These are phyloP conservation scores for Phlogophora meticulosa DNA, from an alignment of 2,888 invertebrate genomes.

Conservation along the genomic window DNA sequence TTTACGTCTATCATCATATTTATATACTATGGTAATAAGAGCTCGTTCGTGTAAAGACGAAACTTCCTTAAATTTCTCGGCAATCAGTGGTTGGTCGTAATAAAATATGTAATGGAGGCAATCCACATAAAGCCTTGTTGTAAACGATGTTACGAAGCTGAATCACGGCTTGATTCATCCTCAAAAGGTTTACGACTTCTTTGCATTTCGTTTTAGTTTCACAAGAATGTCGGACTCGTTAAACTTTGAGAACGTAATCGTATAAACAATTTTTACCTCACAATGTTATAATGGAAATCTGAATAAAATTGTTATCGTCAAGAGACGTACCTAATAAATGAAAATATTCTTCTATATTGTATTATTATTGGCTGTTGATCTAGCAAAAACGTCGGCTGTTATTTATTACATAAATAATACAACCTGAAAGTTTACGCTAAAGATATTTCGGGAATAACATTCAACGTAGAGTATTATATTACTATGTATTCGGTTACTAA, in stretches of 20 bases:
- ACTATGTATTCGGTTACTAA: slow-evolving; percentile 21
- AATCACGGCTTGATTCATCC: slow-evolving; percentile 63
- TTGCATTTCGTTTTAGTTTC: slow-evolving; percentile 44
- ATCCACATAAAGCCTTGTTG: slow-evolving; percentile 58
- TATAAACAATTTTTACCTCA: slow-evolving; percentile 14
- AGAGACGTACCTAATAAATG: neutral
- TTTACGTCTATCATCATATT: slow-evolving; percentile 32
- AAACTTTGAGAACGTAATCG: slow-evolving; percentile 11
- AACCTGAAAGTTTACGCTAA: neutral
- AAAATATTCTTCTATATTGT: neutral
- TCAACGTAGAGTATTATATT: neutral
- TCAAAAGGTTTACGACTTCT: slow-evolving; percentile 59
- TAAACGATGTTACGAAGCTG: slow-evolving; percentile 62
- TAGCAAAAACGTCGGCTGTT: slow-evolving; percentile 1
- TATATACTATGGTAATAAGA: slow-evolving; percentile 28
- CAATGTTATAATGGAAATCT: neutral
- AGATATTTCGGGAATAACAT: neutral
- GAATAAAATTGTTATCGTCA: neutral
- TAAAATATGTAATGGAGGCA: slow-evolving; percentile 55
- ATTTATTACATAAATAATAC: slow-evolving; percentile 1
- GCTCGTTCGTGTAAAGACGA: slow-evolving; percentile 23
- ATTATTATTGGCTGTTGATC: neutral
- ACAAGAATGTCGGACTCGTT: slow-evolving; percentile 23
- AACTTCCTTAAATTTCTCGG: slow-evolving; percentile 24
- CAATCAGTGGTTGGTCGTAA: slow-evolving; percentile 39